Evolutionary conservation across 2,113 vertebrate genomes (phyloP).

Genomic region (Aegotheles bennettii): DNA sequence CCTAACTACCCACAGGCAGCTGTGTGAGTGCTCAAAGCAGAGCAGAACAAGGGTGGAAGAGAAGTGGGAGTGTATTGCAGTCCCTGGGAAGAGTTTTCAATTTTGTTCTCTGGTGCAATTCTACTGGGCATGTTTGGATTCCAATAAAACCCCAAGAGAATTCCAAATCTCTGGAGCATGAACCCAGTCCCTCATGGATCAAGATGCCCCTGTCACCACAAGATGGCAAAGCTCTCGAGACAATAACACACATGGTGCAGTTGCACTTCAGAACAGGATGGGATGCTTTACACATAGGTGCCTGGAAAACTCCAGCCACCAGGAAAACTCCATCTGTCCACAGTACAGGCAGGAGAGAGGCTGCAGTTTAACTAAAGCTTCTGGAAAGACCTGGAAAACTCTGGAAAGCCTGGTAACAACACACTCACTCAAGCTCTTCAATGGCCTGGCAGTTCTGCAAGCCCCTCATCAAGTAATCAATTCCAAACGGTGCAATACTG

Average conservation of each 20-base stretch:
- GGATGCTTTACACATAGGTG: neutral
- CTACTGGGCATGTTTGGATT: neutral
- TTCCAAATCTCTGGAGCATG: neutral
- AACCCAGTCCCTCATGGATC: neutral
- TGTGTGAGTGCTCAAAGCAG: fast-evolving
- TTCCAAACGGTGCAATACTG: conserved; percentile 28
- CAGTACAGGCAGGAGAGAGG: neutral
- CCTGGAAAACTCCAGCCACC: neutral
- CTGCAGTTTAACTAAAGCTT: neutral
- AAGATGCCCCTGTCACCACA: neutral
- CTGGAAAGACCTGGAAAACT: neutral
- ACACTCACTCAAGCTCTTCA: conserved; percentile 84
- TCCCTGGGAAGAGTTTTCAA: neutral
- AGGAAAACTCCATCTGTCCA: neutral
- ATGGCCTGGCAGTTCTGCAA: conserved; percentile 75
- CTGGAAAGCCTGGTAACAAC: neutral
- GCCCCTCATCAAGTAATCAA: conserved; percentile 54
- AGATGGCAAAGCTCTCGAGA: neutral
- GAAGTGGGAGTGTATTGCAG: neutral
- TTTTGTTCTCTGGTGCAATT: neutral
- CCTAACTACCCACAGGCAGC: neutral
- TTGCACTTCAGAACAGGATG: neutral
- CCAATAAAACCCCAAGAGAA: neutral
- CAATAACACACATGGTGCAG: fast-evolving
- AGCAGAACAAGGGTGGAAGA: neutral